Base-by-base conservation (phyloP, 23 tunicate species). In the Trididemnum miniatum region DNA sequence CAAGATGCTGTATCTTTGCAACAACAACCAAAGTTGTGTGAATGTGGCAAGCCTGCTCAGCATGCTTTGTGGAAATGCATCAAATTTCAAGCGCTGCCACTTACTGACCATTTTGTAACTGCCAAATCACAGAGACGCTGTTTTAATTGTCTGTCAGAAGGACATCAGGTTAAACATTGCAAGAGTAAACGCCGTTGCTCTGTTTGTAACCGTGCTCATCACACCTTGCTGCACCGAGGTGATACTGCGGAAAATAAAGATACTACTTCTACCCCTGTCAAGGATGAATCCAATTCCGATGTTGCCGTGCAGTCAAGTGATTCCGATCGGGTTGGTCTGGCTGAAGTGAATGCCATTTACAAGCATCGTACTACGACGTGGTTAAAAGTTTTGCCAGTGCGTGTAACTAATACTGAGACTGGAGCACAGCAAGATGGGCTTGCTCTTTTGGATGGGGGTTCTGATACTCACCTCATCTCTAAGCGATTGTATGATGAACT, bases 401-500 rank as follows among this genome's bases (percentile, higher is more conserved):
- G 15, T 31, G 75, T 32, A 32, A 31, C 7, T 30, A 67, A 67
- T 32, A 2, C 20, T 15, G 75, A 67, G 32, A 67, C 75, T 31
- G 38, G 75, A 9, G 4, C 32, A 38, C 9, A 12, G 5, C 3
- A 22, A 5, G 38, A 67, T 4, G 38, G 31, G 7, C n/a, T 31
- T 12, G 75, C 38, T 2, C 32, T 67, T 32, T 24, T 67, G 37
- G 37, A 67, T 32, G 37, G 75, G 4, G 75, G 75, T 12, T 37
- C 75, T 5, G 75, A 67, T 67, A 30, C 38, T 32, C 75, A 33
- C 32, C 38, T 67, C 22, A 67, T 67, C n/a, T 30, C n/a, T 4
- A 67, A 32, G 75, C 7, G 32, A 22, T 38, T 31, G 18, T 67
- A 30, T 67, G 75, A 67, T 37, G 75, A 67, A n/a, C 38, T 67